Conservation (phyloP, 2,113 vertebrate genomes). For the Nanorana parkeri region DNA sequence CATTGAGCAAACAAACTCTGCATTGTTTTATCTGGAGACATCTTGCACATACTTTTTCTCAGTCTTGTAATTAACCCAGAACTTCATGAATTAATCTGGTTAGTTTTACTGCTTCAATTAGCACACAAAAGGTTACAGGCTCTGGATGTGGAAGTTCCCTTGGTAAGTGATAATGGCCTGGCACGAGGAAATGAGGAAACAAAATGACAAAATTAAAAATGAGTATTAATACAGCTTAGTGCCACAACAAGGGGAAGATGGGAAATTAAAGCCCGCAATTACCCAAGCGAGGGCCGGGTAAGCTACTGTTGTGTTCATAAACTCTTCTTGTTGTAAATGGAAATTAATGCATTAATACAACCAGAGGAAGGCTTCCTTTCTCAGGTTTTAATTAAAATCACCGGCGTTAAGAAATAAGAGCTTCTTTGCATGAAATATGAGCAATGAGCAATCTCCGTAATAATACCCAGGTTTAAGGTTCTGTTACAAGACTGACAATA, state of each 20-base stretch:
- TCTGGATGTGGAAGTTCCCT: no score
- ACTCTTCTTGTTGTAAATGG: conserved; percentile 74
- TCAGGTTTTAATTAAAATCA: conserved; percentile 85
- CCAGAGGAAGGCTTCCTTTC: conserved; percentile 78
- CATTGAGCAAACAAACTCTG: no score
- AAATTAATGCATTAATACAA: conserved; percentile 81
- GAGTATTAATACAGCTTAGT: background rate
- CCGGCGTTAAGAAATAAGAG: conserved; percentile 75
- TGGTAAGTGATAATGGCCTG: no score
- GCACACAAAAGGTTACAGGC: no score
- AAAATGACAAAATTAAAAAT: no score
- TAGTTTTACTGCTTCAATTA: no score
- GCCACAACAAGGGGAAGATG: background rate
- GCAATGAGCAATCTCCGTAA: conserved; percentile 77
- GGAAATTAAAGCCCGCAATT: conserved; percentile 60
- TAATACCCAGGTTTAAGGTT: background rate
- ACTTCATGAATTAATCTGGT: no score
- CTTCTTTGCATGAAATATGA: conserved; percentile 76
- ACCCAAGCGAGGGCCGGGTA: conserved; percentile 75
- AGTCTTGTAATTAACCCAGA: no score
- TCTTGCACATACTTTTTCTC: no score
- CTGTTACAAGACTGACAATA: background rate
- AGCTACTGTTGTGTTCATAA: conserved; percentile 78
- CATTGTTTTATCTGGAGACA: no score
- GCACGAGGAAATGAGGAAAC: no score